These are phyloP conservation scores for Corydoras maculifer DNA, from an alignment of 2,113 vertebrate genomes.

Conservation along the genomic window DNA sequence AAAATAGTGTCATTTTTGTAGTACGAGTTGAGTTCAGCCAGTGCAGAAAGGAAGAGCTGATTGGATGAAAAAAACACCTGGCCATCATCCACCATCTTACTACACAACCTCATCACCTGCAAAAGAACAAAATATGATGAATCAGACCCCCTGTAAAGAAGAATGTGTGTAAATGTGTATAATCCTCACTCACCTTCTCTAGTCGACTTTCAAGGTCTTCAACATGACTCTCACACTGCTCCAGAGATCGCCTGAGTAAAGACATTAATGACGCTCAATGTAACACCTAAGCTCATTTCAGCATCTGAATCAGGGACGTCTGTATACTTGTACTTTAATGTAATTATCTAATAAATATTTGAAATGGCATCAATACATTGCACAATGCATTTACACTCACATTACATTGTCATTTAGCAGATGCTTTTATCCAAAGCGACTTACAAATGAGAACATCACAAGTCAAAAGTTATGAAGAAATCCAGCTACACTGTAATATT, in stretches of 20 bases:
- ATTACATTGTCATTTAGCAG: too few species aligned
- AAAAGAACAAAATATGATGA: conserved; percentile 5
- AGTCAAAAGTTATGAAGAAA: too few species aligned
- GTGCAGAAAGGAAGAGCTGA: conserved; percentile 58
- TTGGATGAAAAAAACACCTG: conserved; percentile 62
- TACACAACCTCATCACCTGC: conserved; percentile 65
- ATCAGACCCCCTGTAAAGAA: conserved; percentile 2
- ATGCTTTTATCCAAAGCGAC: too few species aligned
- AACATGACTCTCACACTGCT: conserved; percentile 58
- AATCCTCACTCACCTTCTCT: conserved; percentile 54
- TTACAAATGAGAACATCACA: too few species aligned
- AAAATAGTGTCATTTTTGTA: conserved; percentile 50
- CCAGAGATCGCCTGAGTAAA: conserved; percentile 52
- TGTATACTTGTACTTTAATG: too few species aligned
- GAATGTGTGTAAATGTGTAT: not conserved
- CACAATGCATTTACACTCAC: too few species aligned
- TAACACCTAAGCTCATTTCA: too few species aligned
- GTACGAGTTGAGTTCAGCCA: conserved; percentile 54
- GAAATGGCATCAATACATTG: too few species aligned
- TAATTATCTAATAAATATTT: too few species aligned
- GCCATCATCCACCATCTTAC: conserved; percentile 67
- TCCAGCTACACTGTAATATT: too few species aligned
- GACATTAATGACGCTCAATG: not conserved
- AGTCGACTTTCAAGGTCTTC: conserved; percentile 52
- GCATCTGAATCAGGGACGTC: too few species aligned